These are phyloP conservation scores for Sorex araneus DNA, from an alignment of 2,113 vertebrate genomes.

Conservation along the genomic window DNA sequence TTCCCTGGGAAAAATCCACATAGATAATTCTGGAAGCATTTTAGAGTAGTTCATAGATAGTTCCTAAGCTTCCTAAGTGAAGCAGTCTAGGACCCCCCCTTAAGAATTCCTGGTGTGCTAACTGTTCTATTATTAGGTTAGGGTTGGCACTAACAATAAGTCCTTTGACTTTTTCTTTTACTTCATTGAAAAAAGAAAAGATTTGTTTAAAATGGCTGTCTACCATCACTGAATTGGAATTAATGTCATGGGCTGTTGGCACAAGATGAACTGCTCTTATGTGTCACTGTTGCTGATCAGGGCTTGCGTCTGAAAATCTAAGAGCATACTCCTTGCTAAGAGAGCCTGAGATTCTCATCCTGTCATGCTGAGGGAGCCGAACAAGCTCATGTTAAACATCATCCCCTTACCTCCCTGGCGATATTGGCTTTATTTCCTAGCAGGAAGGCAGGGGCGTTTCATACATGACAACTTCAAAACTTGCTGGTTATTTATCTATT, in stretches of 20 bases:
- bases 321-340: background rate
- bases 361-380: background rate
- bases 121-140: background rate
- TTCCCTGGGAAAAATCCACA: conserved; percentile 3
- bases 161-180: conserved; percentile 58
- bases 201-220: background rate
- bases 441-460: background rate
- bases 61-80: background rate
- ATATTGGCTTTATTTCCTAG: background rate
- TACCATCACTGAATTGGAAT: background rate
- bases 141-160: background rate
- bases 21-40: background rate
- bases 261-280: background rate
- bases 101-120: conserved; percentile 42
- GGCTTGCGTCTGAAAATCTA: background rate
- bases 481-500: background rate
- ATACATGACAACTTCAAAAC: background rate
- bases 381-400: background rate
- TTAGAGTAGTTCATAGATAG: background rate
- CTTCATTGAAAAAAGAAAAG: background rate
- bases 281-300: background rate
- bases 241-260: background rate
- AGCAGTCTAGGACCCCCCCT: background rate
- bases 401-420: background rate
- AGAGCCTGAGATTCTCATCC: background rate